A percentile compares a stretch with the other conserved stretches of the same genome.
Evolutionary conservation across 2,888 invertebrate species (phyloP).

Genomic region (Pandemis heparana): DNA sequence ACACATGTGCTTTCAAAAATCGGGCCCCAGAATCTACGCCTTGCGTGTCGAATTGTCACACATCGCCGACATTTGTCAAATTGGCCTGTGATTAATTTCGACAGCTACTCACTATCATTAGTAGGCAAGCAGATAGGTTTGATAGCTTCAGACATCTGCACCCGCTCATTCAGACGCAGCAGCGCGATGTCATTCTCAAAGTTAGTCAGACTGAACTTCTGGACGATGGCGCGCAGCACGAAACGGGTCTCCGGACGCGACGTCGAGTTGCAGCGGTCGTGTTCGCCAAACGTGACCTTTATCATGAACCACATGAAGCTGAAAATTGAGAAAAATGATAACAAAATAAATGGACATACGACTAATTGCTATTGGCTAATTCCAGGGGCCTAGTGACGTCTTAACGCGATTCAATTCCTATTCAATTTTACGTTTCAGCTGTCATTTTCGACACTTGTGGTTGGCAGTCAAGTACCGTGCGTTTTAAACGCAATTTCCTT

Average conservation of each 20-base stretch:
- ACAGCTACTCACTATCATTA: constrained; percentile 76
- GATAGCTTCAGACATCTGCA: constrained; percentile 91
- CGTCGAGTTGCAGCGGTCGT: constrained; percentile 92
- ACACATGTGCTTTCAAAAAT: too few species aligned
- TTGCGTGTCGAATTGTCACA: too few species aligned
- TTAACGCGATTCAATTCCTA: too few species aligned
- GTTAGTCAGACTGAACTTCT: constrained; percentile 93
- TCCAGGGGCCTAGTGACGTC: too few species aligned
- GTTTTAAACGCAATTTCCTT: too few species aligned
- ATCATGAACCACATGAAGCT: constrained; percentile 98
- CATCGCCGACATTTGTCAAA: too few species aligned
- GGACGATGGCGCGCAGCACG: constrained; percentile 90
- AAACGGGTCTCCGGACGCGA: constrained; percentile 91
- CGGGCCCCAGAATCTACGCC: too few species aligned
- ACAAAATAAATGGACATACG: neutral
- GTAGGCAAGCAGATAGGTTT: constrained; percentile 93
- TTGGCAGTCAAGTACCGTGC: too few species aligned
- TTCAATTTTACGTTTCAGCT: too few species aligned
- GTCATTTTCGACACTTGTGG: too few species aligned
- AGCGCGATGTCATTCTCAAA: constrained; percentile 96
- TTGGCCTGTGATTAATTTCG: neutral
- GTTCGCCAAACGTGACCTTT: constrained; percentile 95
- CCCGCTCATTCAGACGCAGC: constrained; percentile 91
- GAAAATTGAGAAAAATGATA: constrained; percentile 55
- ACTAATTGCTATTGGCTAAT: too few species aligned